Percentiles rank a stretch among this genome's conserved stretches.
Evolutionary conservation across 2,888 invertebrate genomes (phyloP).

Genomic region (Thelaira solivaga): DNA sequence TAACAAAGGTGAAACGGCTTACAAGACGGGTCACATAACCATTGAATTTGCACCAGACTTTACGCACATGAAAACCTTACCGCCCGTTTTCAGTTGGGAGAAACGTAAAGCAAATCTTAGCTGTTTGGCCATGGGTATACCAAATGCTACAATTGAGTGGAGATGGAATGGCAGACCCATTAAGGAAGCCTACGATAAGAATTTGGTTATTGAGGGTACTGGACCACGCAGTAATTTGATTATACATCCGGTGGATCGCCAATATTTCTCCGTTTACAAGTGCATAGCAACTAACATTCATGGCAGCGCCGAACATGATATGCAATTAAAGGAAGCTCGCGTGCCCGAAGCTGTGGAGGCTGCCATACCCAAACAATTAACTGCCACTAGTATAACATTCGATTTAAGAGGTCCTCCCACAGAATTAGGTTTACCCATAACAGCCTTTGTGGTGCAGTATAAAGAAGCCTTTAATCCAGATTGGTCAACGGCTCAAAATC

Average conservation of each 20-base stretch:
- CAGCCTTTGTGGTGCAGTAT: constrained; percentile 86
- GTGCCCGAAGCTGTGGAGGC: constrained; percentile 83
- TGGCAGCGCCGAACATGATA: constrained; percentile 83
- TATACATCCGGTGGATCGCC: constrained; percentile 82
- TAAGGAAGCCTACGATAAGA: constrained; percentile 78
- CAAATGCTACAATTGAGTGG: constrained; percentile 95
- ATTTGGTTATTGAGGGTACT: constrained; percentile 81
- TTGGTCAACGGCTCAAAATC: constrained; percentile 84
- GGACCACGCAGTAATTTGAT: constrained; percentile 86
- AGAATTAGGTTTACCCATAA: constrained; percentile 86
- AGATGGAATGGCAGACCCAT: constrained; percentile 80
- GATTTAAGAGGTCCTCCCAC: constrained; percentile 85
- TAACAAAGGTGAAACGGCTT: constrained; percentile 86
- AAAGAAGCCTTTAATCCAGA: constrained; percentile 82
- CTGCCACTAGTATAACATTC: constrained; percentile 91
- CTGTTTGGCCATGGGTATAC: constrained; percentile 91
- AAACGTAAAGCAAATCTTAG: constrained; percentile 88
- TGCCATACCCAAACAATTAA: constrained; percentile 83
- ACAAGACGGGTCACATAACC: constrained; percentile 88
- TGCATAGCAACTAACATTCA: constrained; percentile 88
- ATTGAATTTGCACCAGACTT: constrained; percentile 91
- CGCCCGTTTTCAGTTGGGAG: constrained; percentile 91
- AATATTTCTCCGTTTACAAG: constrained; percentile 86
- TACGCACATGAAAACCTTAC: constrained; percentile 82
- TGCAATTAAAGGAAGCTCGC: constrained; percentile 85